Evolutionary conservation across 2,113 vertebrate genomes (phyloP), one percentile per base, ranked within the genome.

Genomic region (Pollimyrus isidori): DNA sequence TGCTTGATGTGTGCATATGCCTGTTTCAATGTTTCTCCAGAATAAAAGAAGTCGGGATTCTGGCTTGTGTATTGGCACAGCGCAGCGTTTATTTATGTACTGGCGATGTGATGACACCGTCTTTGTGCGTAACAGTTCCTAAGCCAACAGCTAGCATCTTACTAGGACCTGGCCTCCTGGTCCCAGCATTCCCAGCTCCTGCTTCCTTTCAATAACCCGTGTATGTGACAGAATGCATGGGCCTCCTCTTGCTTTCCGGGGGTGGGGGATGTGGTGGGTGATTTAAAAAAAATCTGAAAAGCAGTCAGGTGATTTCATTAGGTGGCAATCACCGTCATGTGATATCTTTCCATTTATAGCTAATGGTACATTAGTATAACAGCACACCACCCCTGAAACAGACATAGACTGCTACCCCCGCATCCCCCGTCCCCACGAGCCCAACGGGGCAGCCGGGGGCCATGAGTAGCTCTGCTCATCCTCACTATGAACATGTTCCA

Each of bases 271-370:
- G 82, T 80, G 82, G 82, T 10, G 45, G 82, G 45, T 46, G 82
- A 42, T 23, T 50, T 48, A 45, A 48, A 84, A 83, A 42, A 13
- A 19, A 48, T 56, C 17, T 84, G 82, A 46, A 11, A 42, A 39
- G 85, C 85, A 87, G 19, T 87, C 48, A 52, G 48, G 50, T 90
- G 76, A 35, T 88, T 42, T 88, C 35, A 48, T 90, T 84, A 88
- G 73, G 15, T 30, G 26, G 87, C 82, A 89, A 87, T 88, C 6
- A 90, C 46, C 69, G 42, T 62, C 39, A 35, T 52, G 53, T 87
- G 46, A 69, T 89, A 62, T 76, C 11, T 13, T 45, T 58, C 21
- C 21, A 26, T 69, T 86, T 90, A 87, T n/a, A 76, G 86, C 42
- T 84, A 86, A n/a, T 82, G 50, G 73, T 45, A 76, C 17, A 48